Evolutionary conservation across 2,888 invertebrate species (phyloP), one percentile per base, ranked within the genome.

Genomic region (Eurytoma californica): DNA sequence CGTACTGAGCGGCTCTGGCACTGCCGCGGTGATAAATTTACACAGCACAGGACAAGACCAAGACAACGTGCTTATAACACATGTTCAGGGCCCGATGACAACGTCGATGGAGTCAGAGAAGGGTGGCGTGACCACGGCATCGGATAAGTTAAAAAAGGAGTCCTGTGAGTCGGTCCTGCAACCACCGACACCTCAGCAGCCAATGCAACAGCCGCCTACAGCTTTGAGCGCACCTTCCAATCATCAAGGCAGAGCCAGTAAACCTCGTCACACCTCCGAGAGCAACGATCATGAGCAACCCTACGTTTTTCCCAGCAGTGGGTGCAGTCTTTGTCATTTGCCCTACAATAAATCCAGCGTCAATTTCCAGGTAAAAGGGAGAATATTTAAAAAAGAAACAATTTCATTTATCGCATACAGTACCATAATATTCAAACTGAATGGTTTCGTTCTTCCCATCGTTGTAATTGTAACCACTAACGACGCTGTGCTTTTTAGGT

Each of bases 1-100:
- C 88, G 95, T 99, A 0, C 90, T 99, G 53, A 98, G 97, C 69
- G 98, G 97, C 0, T 95, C 94, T 24, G 98, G 98, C 0, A 98
- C 98, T 0, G 98, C 98, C 1, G 98, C 97, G 0, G 94, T 97
- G 20, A 95, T 94, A 77, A 93, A 93, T 85, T 92, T 93, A 86
- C 91, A 92, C 53, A 92, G 92, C 77, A 87, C 89, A 16, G 91
- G 86, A 82, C 91, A 88, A 61, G 88, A 89, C 24, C 81, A 85
- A 47, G 90, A 90, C 3, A 84, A 77, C 28, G 82, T 85, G 0
- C 72, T 87, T 9, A 47, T 86, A 14, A 84, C 82, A 30, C 85
- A 87, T 53, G 79, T 82, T 3, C 88, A 87, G 24, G 85, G 85
- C 28, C 85, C 89, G 24, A 91, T 92, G 88, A 91, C 92, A 7